phyloP scores from a whole-genome alignment of 2,113 vertebrate genomes.

The Edolisoma coerulescens region DNA sequence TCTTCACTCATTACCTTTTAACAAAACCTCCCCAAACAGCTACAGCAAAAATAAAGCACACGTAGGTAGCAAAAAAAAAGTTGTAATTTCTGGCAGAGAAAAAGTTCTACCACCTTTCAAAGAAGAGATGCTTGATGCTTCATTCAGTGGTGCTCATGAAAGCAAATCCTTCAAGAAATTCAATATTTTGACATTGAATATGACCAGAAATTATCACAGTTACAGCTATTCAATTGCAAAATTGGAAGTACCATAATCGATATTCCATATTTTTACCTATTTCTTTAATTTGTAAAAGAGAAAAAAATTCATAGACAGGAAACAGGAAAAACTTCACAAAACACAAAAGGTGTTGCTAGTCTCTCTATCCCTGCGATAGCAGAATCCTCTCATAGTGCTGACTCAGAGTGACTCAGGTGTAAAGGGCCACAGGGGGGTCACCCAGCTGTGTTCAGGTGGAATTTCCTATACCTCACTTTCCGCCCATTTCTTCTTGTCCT shows the following conservation, averaged over 20 bases:
- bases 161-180: neutral
- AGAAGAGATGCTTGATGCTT: neutral
- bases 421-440: neutral
- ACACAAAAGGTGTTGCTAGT: neutral
- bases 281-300: neutral
- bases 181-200: neutral
- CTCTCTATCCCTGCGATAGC: neutral
- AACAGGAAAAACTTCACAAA: neutral
- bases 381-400: neutral
- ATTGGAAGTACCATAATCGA: neutral
- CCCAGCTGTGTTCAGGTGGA: accelerated
- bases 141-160: neutral
- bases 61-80: neutral
- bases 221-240: neutral
- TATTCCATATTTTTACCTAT: neutral
- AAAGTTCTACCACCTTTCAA: neutral
- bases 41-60: neutral
- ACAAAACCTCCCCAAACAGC: neutral
- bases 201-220: neutral
- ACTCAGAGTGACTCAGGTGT: neutral
- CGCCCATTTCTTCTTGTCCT: neutral
- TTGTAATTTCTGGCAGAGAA: neutral
- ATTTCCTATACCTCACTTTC: neutral
- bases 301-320: neutral
- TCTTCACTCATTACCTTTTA: neutral